These are phyloP conservation scores for Ranitomeya imitator DNA, from an alignment of 2,113 vertebrate species.

Conservation along the genomic window DNA sequence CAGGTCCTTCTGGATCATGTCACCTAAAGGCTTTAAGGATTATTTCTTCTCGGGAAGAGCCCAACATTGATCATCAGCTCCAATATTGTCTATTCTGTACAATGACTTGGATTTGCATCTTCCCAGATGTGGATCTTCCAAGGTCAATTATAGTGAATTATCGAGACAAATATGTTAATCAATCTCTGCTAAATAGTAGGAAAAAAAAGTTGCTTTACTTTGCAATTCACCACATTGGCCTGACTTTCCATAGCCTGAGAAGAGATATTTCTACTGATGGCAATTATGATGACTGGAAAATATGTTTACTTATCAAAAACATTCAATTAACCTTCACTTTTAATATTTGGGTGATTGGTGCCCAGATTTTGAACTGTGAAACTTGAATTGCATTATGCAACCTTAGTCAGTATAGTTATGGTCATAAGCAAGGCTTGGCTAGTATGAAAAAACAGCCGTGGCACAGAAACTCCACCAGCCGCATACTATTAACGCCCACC, in stretches of 20 bases:
- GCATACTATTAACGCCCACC: too few species aligned
- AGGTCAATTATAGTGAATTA: neutral
- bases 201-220: neutral
- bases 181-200: neutral
- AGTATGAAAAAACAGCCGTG: too few species aligned
- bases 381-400: too few species aligned
- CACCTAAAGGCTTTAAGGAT: constrained; percentile 47
- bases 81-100: constrained; percentile 10
- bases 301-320: neutral
- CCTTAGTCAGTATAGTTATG: too few species aligned
- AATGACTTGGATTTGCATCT: neutral
- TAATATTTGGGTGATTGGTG: neutral
- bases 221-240: neutral
- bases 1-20: constrained; percentile 52
- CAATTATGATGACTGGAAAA: neutral
- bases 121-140: neutral
- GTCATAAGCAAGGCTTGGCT: too few species aligned
- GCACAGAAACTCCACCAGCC: too few species aligned
- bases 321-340: too few species aligned
- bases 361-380: too few species aligned
- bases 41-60: constrained; percentile 36
- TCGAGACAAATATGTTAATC: neutral
- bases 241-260: neutral
- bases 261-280: neutral
- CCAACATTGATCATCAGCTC: constrained; percentile 35